Evolutionary conservation across 2,888 invertebrate species (phyloP).

Genomic region (Nomada fucata): DNA sequence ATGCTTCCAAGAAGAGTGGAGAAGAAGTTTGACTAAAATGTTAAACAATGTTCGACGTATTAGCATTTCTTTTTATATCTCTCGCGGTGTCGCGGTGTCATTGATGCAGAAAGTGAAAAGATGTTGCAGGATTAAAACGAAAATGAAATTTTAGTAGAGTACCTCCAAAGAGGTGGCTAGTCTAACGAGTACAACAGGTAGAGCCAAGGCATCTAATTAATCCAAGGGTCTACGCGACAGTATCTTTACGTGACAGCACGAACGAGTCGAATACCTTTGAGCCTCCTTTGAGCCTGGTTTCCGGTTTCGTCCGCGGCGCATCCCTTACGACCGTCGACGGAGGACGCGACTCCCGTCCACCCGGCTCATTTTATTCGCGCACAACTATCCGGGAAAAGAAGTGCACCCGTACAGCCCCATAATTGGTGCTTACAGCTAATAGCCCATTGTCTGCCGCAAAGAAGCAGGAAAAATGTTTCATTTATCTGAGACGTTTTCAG

Average conservation of each 20-base stretch:
- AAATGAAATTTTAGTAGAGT: neutral
- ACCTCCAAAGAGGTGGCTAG: neutral
- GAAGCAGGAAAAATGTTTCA: constrained; percentile 60
- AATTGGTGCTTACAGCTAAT: constrained; percentile 64
- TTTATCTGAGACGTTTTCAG: constrained; percentile 54
- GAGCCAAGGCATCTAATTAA: constrained; percentile 32
- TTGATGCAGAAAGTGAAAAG: no score
- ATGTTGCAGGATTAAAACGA: no score
- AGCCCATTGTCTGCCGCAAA: constrained; percentile 62
- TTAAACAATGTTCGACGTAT: no score
- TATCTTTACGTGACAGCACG: neutral
- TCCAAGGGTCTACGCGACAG: neutral
- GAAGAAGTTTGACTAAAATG: no score
- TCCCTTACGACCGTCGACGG: constrained; percentile 24
- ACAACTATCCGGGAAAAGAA: constrained; percentile 46
- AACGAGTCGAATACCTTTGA: neutral
- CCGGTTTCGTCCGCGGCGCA: constrained; percentile 11
- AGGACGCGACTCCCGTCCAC: neutral
- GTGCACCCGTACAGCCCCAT: constrained; percentile 35
- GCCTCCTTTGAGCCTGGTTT: neutral
- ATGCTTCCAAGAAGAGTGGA: no score
- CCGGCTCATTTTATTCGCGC: constrained; percentile 38
- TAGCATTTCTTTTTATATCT: no score
- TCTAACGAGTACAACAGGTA: neutral
- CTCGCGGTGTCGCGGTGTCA: no score